Base-by-base conservation (phyloP, 1,140 invertebrate species). In the Trachelipus rathkii region DNA sequence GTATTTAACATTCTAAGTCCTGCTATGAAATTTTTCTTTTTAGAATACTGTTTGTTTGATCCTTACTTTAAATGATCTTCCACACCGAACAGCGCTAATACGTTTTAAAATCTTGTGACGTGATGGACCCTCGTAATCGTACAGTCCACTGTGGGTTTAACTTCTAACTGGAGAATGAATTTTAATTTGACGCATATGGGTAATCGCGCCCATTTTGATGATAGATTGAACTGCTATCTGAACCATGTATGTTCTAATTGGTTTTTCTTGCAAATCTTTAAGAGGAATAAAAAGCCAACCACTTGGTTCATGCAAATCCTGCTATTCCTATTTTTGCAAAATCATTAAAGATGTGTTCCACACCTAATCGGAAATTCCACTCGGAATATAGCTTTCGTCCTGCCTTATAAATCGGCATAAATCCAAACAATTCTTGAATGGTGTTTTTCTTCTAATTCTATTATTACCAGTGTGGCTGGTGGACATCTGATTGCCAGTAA, bases 401-500 rank as follows among this genome's bases (percentile, higher is more conserved):
- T 97, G n/a, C n/a, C 85, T 86, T 98, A 98, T 84, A 95, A 99
- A 86, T 99, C 96, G 0, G 95, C 95, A 84, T 98, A 99, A 74
- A 99, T 93, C 84, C 94, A 97, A 76, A 99, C 93, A 86, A n/a
- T n/a, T 98, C 94, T 76, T 92, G 90, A 19, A 99, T 92, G 50
- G 95, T 95, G 95, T 99, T 87, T 99, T 98, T 82, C 93, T 89
- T 80, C 93, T 91, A 99, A 99, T 83, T 99, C 96, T 80, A 99
- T 97, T 84, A 98, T 99, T 0, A 99, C 95, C 78, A 98, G 87
- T 99, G 97, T 8, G 97, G 97, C 77, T 99, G 88, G 82, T 97
- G 95, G 0, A 97, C 97, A 87, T 99, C 97, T 0, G 96, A 98
- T 84, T 99, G 97, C 97, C 97, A 99, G 85, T 98, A 99, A 0